Evolutionary conservation across 2,113 vertebrate genomes (phyloP).

Genomic region (Corvus hawaiiensis): DNA sequence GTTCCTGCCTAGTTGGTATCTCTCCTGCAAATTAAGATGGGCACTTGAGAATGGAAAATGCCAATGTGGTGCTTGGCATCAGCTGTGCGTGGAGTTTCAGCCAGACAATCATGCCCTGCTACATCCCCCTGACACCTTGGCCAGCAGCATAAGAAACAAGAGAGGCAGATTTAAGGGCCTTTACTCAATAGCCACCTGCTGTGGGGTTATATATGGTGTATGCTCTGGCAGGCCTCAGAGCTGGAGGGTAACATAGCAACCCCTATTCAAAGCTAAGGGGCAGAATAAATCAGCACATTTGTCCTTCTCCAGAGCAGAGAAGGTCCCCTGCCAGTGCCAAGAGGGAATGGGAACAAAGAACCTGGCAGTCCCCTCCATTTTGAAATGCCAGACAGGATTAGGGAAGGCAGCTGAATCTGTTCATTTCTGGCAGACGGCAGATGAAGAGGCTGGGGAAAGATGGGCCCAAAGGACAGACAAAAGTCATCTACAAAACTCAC

Average conservation of each 20-base stretch:
- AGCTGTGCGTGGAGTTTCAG: neutral
- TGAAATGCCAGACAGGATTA: slow-evolving; percentile 58
- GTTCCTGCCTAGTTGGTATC: neutral
- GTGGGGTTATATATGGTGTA: slow-evolving; percentile 60
- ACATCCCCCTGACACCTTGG: slow-evolving; percentile 23
- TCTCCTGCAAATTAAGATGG: slow-evolving; percentile 16
- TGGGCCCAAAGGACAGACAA: neutral
- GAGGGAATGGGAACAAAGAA: slow-evolving; percentile 57
- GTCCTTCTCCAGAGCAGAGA: slow-evolving; percentile 53
- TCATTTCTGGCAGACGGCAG: neutral
- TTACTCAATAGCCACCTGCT: slow-evolving; percentile 65
- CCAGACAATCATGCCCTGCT: slow-evolving; percentile 31
- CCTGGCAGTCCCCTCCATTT: slow-evolving; percentile 56
- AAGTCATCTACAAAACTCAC: neutral
- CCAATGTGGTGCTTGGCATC: slow-evolving; percentile 23
- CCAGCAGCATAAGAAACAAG: slow-evolving; percentile 43
- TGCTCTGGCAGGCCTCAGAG: slow-evolving; percentile 58
- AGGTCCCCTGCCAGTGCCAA: slow-evolving; percentile 48
- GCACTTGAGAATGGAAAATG: slow-evolving; percentile 15
- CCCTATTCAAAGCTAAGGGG: slow-evolving; percentile 63
- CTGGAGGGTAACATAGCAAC: slow-evolving; percentile 64
- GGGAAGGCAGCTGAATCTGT: slow-evolving; percentile 40
- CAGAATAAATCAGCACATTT: slow-evolving; percentile 67
- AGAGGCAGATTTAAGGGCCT: slow-evolving; percentile 56
- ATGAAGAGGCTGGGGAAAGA: neutral